Base-by-base conservation (phyloP, 2,888 invertebrate genomes). In the Lithosia quadra region DNA sequence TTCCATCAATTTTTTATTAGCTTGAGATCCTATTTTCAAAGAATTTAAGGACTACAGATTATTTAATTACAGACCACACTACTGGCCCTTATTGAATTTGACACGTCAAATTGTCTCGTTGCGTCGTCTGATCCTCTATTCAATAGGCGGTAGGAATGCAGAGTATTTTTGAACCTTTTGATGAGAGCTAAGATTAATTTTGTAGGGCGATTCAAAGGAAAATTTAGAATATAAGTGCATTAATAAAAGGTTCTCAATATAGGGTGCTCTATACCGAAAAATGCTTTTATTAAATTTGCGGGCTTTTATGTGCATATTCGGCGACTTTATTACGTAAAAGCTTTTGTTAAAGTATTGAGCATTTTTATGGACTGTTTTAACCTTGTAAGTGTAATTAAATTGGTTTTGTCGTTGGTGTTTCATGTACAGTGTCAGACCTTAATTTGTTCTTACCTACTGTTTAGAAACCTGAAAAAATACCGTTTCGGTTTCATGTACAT, bases 221-320 rank as follows among this genome's bases (percentile, higher is more conserved):
- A 91, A 92, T 93, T 80, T 91, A 89, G 92, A 92, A 93, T 92
- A 90, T 93, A 93, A 93, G 93, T 94, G 92, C 92, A 94, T 94
- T 93, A 93, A 92, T 94, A 91, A 92, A 81, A 93, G 88, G 89
- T 90, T 90, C 90, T 88, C 90, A 85, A 88, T 86, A 88, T 87
- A 89, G 91, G 85, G 90, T 87, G 90, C 90, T 92, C 88, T 87
- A 86, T 88, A 84, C 85, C 87, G 88, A 91, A 90, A 87, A 92
- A 92, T 92, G 86, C 90, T 91, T 91, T 93, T 92, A 93, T 94
- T 93, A 92, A 92, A 93, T 93, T 93, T 91, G 91, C 88, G 87
- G 86, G 89, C 89, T 90, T 91, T 93, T 90, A 90, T 89, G 90
- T 88, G 90, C 88, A 89, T 88, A 87, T 85, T 90, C 86, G 85